Base-by-base conservation (phyloP, 2,888 invertebrate genomes). In the Drosophila borealis region DNA sequence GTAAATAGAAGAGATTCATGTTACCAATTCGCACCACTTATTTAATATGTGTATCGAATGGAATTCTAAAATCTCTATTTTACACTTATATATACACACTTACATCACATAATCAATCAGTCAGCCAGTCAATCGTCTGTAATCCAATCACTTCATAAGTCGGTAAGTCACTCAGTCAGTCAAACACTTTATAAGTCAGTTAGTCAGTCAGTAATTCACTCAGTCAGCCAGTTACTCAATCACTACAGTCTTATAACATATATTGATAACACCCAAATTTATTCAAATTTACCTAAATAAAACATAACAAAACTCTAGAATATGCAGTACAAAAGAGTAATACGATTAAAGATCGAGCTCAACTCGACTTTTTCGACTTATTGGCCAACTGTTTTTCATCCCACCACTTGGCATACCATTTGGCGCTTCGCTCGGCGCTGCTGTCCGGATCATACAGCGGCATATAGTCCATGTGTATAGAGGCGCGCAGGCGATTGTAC, bases 401-500 rank as follows among this genome's bases (percentile, higher is more conserved):
- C 90, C 90, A 91, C 92, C 92, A 93, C 55, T 85, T 82, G 53
- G 89, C 88, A 73, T 92, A 93, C 92, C 92, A 93, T 21, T 78
- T 87, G 25, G 91, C 91, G 66, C 92, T 93, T 4, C 78, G 74
- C 44, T 89, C 78, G 29, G 92, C 75, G 34, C 91, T 90, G 14
- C 66, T 78, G 9, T 92, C 88, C 48, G 89, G 85, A 78, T 91
- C 92, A 39, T 84, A 89, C 54, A 92, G 70, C 0, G 93, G 93
- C 67, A 90, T 89, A 71, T 93, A 93, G 44, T 93, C 92, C 83
- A 92, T 89, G 75, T 92, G 92, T 49, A 94, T 93, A 25, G 93
- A 93, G 5, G 95, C 94, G 74, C 94, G 93, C 37, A 93, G 91
- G 5, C 94, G 93, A 80, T 93, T 94, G 86, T 94, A 95, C 87